Evolutionary conservation across 2,113 vertebrate genomes (phyloP), one percentile per base, ranked within the genome.

Genomic region (Triplophysa tibetana): DNA sequence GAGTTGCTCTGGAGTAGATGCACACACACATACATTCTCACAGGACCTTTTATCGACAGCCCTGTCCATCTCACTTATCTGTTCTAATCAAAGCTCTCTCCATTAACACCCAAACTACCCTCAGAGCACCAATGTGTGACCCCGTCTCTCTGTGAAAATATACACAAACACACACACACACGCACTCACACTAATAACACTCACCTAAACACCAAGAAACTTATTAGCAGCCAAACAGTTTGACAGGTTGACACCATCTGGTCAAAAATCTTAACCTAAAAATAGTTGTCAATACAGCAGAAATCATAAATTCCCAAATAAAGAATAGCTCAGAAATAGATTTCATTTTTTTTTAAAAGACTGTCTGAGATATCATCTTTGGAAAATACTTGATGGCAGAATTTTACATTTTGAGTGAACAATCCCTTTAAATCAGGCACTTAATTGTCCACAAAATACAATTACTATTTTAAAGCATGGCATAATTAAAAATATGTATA

Each of bases 51-150:
- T 67, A 75, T 75, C 62, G 56, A 77, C 70, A 76, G 77, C 45
- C 65, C 77, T 80, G 82, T 85, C 81, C 75, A 83, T 83, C 82
- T 79, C 81, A 75, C 81, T 85, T 83, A 83, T 83, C 78, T 74
- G 75, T 21, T 54, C 65, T 83, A 85, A 85, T 83, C 80, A 72
- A 79, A 70, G 76, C 81, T 78, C 79, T 83, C 75, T 85, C 78
- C 70, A 83, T 83, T 83, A 81, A 78, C 79, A 79, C 78, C 70
- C 77, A 75, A 61, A 70, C 60, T 48, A 76, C 60, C 60, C 50
- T 64, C 77, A 80, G 60, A 56, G 43, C 74, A 64, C 41, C 56
- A 75, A 3, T 64, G 54, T 21, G 45, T 12, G 45, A 79, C 58
- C 24, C 61, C 54, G 54, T 48, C 21, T 62, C 26, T 54, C 63